Conservation (phyloP, 1,140 invertebrate species). For the Diuraphis noxia region DNA sequence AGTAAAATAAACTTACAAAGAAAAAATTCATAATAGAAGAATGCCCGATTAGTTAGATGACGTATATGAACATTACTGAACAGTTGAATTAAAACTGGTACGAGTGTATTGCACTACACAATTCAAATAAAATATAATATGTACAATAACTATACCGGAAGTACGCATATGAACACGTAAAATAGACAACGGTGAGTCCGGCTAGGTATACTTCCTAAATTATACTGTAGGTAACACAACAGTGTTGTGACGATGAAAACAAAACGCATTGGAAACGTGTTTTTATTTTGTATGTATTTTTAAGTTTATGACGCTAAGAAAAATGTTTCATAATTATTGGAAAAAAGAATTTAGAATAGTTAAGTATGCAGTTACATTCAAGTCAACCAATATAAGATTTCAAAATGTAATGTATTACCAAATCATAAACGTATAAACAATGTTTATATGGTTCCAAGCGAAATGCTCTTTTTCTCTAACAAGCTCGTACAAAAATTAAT, state of each 20-base stretch:
- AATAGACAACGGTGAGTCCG: constrained; percentile 20
- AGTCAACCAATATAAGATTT: neutral
- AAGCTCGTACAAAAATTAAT: neutral
- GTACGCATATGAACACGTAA: constrained; percentile 44
- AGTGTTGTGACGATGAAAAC: neutral
- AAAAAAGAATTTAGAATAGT: neutral
- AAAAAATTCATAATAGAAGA: neutral
- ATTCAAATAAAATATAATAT: constrained; percentile 8
- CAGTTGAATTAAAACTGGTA: constrained; percentile 12
- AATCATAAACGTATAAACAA: neutral
- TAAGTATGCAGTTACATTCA: neutral
- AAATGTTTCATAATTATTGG: neutral
- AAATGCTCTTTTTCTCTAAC: neutral
- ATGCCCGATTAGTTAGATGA: neutral
- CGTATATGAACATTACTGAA: neutral
- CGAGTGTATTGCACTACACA: neutral
- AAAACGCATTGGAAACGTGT: neutral
- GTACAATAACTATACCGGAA: constrained; percentile 11
- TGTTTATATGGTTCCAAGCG: neutral
- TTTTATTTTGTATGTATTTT: neutral
- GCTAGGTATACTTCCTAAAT: constrained; percentile 45
- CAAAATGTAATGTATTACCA: neutral
- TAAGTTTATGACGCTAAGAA: neutral
- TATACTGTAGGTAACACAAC: neutral
- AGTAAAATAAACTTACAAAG: constrained; percentile 30